A percentile compares a stretch with the other conserved stretches of the same genome.
Evolutionary conservation across 2,113 vertebrate species (phyloP).

Genomic region (Pangasianodon hypophthalmus): DNA sequence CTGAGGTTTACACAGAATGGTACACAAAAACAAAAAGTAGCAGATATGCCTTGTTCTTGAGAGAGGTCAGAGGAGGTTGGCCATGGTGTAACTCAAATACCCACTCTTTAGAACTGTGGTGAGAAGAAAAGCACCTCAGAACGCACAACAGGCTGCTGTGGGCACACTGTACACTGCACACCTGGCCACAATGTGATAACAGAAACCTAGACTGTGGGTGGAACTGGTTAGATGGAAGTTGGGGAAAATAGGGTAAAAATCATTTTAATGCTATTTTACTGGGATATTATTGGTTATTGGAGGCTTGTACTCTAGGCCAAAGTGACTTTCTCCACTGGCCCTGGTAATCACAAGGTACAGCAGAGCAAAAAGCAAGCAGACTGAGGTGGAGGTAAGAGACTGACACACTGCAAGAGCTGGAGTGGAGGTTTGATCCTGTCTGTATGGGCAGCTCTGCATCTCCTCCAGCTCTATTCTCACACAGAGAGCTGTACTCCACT

Average conservation of each 20-base stretch:
- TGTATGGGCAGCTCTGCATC: constrained; percentile 5
- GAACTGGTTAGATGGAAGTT: neutral
- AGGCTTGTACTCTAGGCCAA: neutral
- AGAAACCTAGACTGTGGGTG: neutral
- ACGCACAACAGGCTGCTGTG: no score
- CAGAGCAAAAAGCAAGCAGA: neutral
- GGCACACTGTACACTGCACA: neutral
- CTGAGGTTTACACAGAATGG: neutral
- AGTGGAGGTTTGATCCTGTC: constrained; percentile 31
- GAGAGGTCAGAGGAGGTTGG: neutral
- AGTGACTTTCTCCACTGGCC: neutral
- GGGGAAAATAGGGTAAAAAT: no score
- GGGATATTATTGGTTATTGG: neutral
- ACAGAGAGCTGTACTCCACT: neutral
- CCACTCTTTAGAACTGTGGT: neutral
- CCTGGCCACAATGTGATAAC: neutral
- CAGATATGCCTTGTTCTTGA: neutral
- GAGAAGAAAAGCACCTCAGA: neutral
- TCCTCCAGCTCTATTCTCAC: neutral
- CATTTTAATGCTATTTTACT: neutral
- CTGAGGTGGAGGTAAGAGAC: neutral
- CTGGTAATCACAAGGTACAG: neutral
- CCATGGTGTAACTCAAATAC: neutral
- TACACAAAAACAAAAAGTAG: neutral
- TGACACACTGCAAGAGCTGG: neutral